Evolutionary conservation across 2,113 vertebrate genomes (phyloP).

Genomic region (Protobothrops flavoviridis): DNA sequence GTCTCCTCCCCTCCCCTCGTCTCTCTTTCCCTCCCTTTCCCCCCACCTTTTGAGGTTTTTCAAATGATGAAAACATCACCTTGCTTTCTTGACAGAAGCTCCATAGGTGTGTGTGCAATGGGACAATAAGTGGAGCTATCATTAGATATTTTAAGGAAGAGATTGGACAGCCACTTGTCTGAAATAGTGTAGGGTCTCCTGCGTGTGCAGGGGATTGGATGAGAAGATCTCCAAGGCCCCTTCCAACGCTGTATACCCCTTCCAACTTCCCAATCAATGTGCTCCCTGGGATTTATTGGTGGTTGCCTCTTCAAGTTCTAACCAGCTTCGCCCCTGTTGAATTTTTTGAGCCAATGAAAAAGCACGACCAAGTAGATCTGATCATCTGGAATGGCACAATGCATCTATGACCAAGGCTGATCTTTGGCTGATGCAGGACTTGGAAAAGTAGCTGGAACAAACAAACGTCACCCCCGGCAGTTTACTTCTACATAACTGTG

Average conservation of each 20-base stretch:
- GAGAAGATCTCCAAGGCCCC: neutral
- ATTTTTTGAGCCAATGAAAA: neutral
- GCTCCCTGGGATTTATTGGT: too few species aligned
- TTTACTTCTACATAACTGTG: neutral
- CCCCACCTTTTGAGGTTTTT: too few species aligned
- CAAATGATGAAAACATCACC: too few species aligned
- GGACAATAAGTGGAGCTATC: neutral
- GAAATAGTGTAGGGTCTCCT: neutral
- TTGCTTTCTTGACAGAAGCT: too few species aligned
- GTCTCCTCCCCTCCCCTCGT: too few species aligned
- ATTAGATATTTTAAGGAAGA: too few species aligned
- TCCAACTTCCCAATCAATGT: neutral
- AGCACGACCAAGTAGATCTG: neutral
- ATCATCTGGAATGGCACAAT: neutral
- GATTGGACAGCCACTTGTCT: too few species aligned
- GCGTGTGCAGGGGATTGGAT: neutral
- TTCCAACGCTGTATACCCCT: neutral
- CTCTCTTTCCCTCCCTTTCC: too few species aligned
- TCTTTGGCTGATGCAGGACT: neutral
- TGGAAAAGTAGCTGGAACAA: neutral
- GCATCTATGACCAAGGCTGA: neutral
- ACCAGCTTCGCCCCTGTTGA: too few species aligned
- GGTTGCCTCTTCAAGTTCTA: too few species aligned
- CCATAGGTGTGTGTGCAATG: too few species aligned
- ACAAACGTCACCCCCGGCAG: neutral